Evolutionary conservation across 2,888 invertebrate species (phyloP).

Genomic region (Julus scanicus): DNA sequence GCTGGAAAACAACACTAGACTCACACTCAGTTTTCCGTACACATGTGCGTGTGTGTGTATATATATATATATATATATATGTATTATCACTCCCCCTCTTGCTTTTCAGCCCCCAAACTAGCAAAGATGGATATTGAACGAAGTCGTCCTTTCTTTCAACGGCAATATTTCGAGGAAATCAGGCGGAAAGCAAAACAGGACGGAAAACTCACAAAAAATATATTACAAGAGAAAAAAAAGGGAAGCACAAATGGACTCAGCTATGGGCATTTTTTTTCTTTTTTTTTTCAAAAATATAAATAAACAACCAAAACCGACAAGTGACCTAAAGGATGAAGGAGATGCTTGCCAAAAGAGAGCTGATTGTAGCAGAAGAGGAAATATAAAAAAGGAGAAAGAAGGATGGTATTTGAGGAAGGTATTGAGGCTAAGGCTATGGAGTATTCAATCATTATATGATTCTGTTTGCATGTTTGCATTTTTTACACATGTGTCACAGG

Average conservation of each 20-base stretch:
- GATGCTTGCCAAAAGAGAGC: constrained; percentile 32
- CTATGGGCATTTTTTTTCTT: not conserved
- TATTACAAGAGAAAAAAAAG: not conserved
- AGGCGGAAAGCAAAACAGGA: constrained; percentile 52
- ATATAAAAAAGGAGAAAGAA: not conserved
- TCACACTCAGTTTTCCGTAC: not conserved
- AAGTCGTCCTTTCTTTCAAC: constrained; percentile 36
- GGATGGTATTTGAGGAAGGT: not conserved
- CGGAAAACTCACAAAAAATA: constrained; percentile 40
- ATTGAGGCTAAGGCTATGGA: not conserved
- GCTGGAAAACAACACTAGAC: not conserved
- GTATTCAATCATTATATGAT: not conserved
- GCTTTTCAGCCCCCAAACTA: not conserved
- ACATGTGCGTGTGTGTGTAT: not conserved
- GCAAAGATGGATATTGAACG: not conserved
- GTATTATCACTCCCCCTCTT: not conserved
- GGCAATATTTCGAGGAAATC: constrained; percentile 51
- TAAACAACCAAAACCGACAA: constrained; percentile 48
- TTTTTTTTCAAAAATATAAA: constrained; percentile 28
- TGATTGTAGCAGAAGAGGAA: not conserved
- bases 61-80: not conserved
- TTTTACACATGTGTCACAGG: not conserved
- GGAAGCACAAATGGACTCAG: constrained; percentile 13
- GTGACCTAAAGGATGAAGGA: constrained; percentile 30
- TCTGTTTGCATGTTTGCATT: not conserved